These are phyloP conservation scores for Orchesellides sinensis DNA, from an alignment of 2,888 invertebrate genomes.

Conservation along the genomic window DNA sequence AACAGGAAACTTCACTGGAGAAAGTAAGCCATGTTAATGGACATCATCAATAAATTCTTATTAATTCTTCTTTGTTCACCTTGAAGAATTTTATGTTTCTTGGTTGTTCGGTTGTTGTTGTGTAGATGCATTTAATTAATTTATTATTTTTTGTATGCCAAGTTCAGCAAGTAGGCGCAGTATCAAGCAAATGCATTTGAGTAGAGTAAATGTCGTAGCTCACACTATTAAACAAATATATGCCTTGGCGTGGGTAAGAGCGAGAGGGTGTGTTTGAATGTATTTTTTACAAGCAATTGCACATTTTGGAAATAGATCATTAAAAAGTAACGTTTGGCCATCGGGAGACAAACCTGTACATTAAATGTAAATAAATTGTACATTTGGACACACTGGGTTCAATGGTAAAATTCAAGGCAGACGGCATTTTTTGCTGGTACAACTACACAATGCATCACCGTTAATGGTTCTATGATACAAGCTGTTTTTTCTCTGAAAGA, in stretches of 20 bases:
- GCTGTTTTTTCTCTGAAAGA: too few relatives aligned
- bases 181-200: conserved; percentile 19
- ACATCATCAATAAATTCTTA: conserved; percentile 47
- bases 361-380: not conserved
- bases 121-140: conserved; percentile 56
- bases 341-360: not conserved
- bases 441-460: not conserved
- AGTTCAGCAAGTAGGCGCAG: not conserved
- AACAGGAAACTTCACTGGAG: conserved; percentile 96
- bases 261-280: not conserved
- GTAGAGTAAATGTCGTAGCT: conserved; percentile 6
- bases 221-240: not conserved
- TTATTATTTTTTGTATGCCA: too few relatives aligned
- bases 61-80: conserved; percentile 53
- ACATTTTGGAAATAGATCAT: not conserved
- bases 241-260: conserved; percentile 39
- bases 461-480: too few relatives aligned
- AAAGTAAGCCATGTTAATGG: conserved; percentile 85
- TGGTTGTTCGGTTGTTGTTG: conserved; percentile 57
- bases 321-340: not conserved
- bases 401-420: too few relatives aligned
- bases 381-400: not conserved
- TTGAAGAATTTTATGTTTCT: conserved; percentile 48
- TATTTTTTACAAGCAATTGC: too few relatives aligned
- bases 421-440: not conserved